Conservation (phyloP, 2,797 vertebrate species). For the Phylloscopus collybita region DNA sequence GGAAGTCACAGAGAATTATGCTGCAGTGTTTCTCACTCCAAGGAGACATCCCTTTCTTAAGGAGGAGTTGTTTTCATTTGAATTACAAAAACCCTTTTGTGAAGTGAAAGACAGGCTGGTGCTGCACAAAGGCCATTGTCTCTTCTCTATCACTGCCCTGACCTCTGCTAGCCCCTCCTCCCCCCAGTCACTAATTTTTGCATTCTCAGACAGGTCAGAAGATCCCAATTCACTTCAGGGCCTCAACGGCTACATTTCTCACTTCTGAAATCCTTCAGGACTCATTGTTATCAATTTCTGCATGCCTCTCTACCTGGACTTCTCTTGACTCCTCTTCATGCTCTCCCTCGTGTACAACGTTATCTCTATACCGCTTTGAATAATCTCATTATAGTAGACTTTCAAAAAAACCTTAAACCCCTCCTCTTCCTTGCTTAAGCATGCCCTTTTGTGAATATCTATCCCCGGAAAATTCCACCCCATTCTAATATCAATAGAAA, state of each 20-base stretch:
- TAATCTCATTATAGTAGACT: neutral
- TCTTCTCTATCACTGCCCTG: neutral
- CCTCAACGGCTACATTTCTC: neutral
- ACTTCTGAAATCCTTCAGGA: neutral
- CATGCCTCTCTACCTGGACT: neutral
- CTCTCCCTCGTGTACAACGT: neutral
- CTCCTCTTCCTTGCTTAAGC: neutral
- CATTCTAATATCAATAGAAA: neutral
- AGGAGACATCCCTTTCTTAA: neutral
- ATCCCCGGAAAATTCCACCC: neutral
- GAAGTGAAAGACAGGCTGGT: slow-evolving; percentile 8
- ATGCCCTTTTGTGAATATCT: neutral
- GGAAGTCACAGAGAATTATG: neutral
- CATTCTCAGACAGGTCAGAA: neutral
- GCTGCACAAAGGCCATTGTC: slow-evolving; percentile 10
- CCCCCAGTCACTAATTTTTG: neutral
- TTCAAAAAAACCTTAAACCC: fast-evolving
- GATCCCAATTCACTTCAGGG: neutral
- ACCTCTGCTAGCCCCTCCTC: slow-evolving; percentile 1
- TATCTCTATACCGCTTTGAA: neutral
- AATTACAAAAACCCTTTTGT: slow-evolving; percentile 35
- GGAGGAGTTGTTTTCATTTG: slow-evolving; percentile 9
- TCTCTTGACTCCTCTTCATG: neutral
- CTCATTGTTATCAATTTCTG: neutral
- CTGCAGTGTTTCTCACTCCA: neutral